These are phyloP conservation scores for Drosophila willistoni DNA, from an alignment of 1,140 invertebrate species.

Conservation along the genomic window DNA sequence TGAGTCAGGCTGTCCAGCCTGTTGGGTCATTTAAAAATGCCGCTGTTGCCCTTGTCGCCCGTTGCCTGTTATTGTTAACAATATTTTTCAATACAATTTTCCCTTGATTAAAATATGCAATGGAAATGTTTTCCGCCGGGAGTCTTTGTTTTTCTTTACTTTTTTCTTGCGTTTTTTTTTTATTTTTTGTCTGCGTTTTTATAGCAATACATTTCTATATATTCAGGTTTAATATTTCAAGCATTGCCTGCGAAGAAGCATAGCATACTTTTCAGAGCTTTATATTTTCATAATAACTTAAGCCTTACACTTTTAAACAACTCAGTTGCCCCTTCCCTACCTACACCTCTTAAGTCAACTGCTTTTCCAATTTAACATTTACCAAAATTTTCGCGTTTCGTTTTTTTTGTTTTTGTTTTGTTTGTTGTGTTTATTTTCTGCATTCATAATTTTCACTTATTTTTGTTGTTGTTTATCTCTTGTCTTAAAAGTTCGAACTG, in stretches of 20 bases:
- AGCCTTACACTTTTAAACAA: slow-evolving; percentile 19
- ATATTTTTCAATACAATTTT: slow-evolving; percentile 80
- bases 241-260: background rate
- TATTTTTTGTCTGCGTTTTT: background rate
- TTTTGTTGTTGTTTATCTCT: slow-evolving; percentile 65
- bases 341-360: slow-evolving; percentile 4
- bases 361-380: slow-evolving; percentile 50
- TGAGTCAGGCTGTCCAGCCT: slow-evolving; percentile 45
- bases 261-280: background rate
- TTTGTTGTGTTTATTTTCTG: slow-evolving; percentile 57
- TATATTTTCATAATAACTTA: background rate
- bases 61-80: slow-evolving; percentile 75
- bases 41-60: slow-evolving; percentile 36
- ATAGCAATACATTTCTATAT: slow-evolving; percentile 6
- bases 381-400: slow-evolving; percentile 35
- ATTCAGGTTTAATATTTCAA: slow-evolving; percentile 5
- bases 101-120: slow-evolving; percentile 80
- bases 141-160: background rate
- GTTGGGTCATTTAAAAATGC: slow-evolving; percentile 64
- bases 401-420: slow-evolving; percentile 30
- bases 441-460: slow-evolving; percentile 67
- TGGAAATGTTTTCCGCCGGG: slow-evolving; percentile 68
- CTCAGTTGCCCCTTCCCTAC: slow-evolving; percentile 16
- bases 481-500: slow-evolving; percentile 67
- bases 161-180: background rate